phyloP scores from a whole-genome alignment of 1,140 invertebrate genomes.

The Brachionus asplanchnoidis region DNA sequence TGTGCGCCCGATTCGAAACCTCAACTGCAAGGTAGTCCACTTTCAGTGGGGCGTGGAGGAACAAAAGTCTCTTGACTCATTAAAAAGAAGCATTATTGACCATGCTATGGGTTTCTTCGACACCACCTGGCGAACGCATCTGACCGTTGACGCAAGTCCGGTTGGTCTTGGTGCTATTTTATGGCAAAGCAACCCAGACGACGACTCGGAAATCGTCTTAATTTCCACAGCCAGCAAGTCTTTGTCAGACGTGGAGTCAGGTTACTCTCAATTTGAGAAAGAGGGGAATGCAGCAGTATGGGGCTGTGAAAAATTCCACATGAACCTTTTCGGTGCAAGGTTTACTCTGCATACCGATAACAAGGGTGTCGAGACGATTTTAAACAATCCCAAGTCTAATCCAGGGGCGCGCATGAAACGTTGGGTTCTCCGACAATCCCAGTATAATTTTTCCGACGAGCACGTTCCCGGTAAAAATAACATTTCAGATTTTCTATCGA shows the following conservation, averaged over 20 bases:
- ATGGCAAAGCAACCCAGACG: conserved; percentile 49
- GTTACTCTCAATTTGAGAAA: conserved; percentile 48
- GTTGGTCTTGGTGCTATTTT: conserved; percentile 53
- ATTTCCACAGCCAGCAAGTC: conserved; percentile 47
- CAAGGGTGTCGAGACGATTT: neutral
- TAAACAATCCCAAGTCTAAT: too few species aligned
- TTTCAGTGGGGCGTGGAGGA: conserved; percentile 6
- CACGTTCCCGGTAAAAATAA: too few species aligned
- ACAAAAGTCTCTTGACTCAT: neutral
- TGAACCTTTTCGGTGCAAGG: neutral
- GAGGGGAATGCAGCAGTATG: conserved; percentile 43
- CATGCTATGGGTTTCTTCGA: neutral
- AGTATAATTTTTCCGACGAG: too few species aligned
- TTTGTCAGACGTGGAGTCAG: conserved; percentile 44
- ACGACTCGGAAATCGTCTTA: conserved; percentile 37
- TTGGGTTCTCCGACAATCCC: too few species aligned
- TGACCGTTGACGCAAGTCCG: conserved; percentile 45
- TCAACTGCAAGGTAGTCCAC: too few species aligned
- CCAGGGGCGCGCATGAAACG: too few species aligned
- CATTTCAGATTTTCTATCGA: too few species aligned
- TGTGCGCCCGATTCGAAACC: conserved; percentile 36
- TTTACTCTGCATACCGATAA: conserved; percentile 12
- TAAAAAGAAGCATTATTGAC: conserved; percentile 42
- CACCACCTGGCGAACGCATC: neutral
- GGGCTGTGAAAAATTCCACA: neutral